Conservation (phyloP, 2,797 vertebrate genomes). For the Gila robusta region DNA sequence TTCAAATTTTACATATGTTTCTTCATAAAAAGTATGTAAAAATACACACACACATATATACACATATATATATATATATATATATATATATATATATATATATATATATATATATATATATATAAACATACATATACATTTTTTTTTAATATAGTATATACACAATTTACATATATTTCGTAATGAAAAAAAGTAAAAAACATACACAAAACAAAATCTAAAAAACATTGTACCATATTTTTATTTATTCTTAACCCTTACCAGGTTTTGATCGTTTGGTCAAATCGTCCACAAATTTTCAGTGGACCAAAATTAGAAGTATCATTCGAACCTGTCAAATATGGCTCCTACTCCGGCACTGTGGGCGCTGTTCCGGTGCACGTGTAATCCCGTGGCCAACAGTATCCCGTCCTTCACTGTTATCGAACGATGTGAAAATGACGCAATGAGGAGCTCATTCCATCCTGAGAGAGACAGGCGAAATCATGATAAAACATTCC, state of each 20-base stretch:
- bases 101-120: too few relatives aligned
- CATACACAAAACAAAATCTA: too few relatives aligned
- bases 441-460: slow-evolving; percentile 98
- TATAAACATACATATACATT: too few relatives aligned
- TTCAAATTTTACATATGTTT: background rate
- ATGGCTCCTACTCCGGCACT: slow-evolving; percentile 98
- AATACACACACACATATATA: background rate
- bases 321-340: slow-evolving; percentile 89
- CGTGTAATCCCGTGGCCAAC: slow-evolving; percentile 93
- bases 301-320: background rate
- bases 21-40: background rate
- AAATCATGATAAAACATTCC: slow-evolving; percentile 13
- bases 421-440: slow-evolving; percentile 97
- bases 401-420: slow-evolving; percentile 96
- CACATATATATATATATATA: too few relatives aligned
- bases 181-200: background rate
- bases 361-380: slow-evolving; percentile 96
- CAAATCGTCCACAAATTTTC: background rate
- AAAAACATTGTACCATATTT: background rate
- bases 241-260: background rate
- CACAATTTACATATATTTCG: too few relatives aligned
- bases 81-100: too few relatives aligned
- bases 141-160: background rate
- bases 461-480: slow-evolving; percentile 82
- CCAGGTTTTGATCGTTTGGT: background rate